Conservation (phyloP, 2,888 invertebrate genomes). For the Caenorhabditis drosophilae region DNA sequence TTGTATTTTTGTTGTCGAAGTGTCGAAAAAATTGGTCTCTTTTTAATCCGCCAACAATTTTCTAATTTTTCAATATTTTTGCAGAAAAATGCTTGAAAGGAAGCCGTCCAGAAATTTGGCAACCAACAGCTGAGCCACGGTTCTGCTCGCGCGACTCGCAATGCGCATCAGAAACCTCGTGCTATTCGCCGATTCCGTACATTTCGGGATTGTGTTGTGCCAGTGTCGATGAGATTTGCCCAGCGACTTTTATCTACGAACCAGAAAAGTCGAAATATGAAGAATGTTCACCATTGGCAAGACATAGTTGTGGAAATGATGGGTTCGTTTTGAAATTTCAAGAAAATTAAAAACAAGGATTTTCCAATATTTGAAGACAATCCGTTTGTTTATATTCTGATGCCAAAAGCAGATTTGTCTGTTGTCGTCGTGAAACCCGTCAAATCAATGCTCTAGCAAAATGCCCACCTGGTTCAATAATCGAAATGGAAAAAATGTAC, state of each 20-base stretch:
- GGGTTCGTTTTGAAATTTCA: conserved; percentile 13
- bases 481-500: conserved; percentile 9
- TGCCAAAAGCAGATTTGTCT: conserved; percentile 55
- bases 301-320: conserved; percentile 34
- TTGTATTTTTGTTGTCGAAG: conserved; percentile 60
- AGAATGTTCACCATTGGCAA: conserved; percentile 55
- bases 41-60: too few relatives aligned
- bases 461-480: conserved; percentile 39
- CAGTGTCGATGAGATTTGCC: conserved; percentile 50
- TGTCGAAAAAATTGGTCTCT: conserved; percentile 16
- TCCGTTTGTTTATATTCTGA: conserved; percentile 55
- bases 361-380: conserved; percentile 28
- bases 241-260: conserved; percentile 56
- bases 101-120: conserved; percentile 30
- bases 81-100: conserved; percentile 43
- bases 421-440: conserved; percentile 54
- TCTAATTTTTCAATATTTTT: too few relatives aligned
- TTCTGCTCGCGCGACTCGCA: conserved; percentile 45
- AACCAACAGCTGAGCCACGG: conserved; percentile 36
- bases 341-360: too few relatives aligned
- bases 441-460: conserved; percentile 31
- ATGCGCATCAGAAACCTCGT: conserved; percentile 46
- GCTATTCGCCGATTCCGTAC: conserved; percentile 32
- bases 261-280: conserved; percentile 39
- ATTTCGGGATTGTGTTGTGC: conserved; percentile 53